Conservation (phyloP, 2,113 vertebrate genomes). For the Addax nasomaculatus region DNA sequence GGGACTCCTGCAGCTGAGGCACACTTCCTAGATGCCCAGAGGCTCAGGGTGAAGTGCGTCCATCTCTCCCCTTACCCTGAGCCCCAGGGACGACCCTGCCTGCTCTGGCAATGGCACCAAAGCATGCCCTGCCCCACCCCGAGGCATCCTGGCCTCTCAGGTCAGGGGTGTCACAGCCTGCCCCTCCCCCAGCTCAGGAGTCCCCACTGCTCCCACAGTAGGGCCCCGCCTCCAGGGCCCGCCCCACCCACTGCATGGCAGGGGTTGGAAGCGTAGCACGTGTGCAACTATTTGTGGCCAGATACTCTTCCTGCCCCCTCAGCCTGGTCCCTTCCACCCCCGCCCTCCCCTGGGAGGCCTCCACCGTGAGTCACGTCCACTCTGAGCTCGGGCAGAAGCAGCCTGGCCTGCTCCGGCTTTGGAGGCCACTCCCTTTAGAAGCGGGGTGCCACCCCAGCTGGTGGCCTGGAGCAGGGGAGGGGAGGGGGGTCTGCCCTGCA, state of each 20-base stretch:
- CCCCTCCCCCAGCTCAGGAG: background rate
- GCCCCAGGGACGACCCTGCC: rapidly evolving
- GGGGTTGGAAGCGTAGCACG: background rate
- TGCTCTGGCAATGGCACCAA: background rate
- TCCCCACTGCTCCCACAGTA: background rate
- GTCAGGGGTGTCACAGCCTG: rapidly evolving
- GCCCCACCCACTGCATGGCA: rapidly evolving
- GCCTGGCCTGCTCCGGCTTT: background rate
- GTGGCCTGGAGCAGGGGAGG: background rate
- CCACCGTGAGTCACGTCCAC: background rate
- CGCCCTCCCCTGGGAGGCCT: background rate
- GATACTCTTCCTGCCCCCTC: background rate
- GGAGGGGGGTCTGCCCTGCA: rapidly evolving
- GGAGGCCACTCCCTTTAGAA: background rate
- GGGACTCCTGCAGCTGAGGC: background rate
- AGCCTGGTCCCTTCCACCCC: background rate
- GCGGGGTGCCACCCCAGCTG: background rate
- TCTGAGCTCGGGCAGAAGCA: background rate
- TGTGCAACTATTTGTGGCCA: background rate
- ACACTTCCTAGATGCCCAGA: background rate
- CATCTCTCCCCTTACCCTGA: no score
- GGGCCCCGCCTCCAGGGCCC: background rate
- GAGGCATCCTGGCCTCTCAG: background rate
- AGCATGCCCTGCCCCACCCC: background rate
- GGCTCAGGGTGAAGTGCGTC: rapidly evolving